A percentile compares a stretch with the other conserved stretches of the same genome.
These are phyloP conservation scores for Climacteris rufus DNA, from an alignment of 2,113 vertebrate genomes.

Conservation along the genomic window DNA sequence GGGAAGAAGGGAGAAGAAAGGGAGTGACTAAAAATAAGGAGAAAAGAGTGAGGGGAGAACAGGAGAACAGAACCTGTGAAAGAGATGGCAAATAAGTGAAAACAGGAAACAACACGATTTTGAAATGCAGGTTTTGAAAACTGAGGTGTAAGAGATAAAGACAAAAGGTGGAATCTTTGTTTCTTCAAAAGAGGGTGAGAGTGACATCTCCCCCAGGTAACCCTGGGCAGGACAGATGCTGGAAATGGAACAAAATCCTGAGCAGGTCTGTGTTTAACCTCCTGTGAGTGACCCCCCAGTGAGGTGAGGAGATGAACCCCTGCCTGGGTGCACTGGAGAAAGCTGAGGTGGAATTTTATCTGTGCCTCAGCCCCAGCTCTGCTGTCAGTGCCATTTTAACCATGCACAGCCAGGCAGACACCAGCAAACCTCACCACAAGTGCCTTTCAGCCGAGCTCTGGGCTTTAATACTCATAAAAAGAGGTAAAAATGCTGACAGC, in stretches of 20 bases:
- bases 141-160: background rate
- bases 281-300: background rate
- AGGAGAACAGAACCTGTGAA: background rate
- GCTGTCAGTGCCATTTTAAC: background rate
- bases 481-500: background rate
- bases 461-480: background rate
- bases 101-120: no score
- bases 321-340: background rate
- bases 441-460: fast-evolving
- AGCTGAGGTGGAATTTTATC: background rate
- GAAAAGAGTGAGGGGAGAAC: background rate
- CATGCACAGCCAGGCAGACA: background rate
- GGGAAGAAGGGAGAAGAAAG: background rate
- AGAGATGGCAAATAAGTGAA: background rate
- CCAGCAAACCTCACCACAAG: background rate
- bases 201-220: background rate
- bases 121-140: no score
- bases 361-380: background rate
- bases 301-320: background rate
- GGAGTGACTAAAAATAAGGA: background rate
- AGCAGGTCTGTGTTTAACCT: background rate
- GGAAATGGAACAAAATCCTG: background rate
- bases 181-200: background rate
- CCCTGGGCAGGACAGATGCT: background rate
- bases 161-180: background rate